Conservation (phyloP, 2,888 invertebrate genomes). For the Pseudanteris insignis region DNA sequence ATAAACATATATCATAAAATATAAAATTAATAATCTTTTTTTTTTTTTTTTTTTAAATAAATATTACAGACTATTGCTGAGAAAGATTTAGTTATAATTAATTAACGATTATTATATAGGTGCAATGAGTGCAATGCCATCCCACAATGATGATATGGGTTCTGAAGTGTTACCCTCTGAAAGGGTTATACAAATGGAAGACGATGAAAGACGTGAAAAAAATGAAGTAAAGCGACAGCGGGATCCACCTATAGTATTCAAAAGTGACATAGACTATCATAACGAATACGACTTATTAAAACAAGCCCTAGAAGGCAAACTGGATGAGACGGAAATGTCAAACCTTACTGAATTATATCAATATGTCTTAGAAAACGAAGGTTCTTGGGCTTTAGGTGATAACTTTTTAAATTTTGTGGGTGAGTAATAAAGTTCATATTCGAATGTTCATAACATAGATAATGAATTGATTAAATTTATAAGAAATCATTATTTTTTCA, state of each 20-base stretch:
- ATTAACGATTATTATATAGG: constrained; percentile 31
- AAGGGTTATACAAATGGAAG: constrained; percentile 70
- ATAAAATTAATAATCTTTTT: no score
- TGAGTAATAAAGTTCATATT: constrained; percentile 58
- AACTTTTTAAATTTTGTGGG: constrained; percentile 85
- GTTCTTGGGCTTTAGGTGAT: constrained; percentile 92
- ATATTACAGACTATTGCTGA: not conserved
- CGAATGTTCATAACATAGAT: no score
- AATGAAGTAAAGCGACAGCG: constrained; percentile 77
- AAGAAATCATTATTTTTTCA: no score
- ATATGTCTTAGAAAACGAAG: constrained; percentile 88
- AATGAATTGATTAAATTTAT: no score
- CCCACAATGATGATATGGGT: constrained; percentile 53
- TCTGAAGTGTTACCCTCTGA: constrained; percentile 68
- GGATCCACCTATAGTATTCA: constrained; percentile 84
- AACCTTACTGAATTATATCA: constrained; percentile 85
- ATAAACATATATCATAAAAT: not conserved
- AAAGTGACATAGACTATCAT: constrained; percentile 75
- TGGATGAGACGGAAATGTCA: constrained; percentile 78
- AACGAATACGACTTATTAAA: constrained; percentile 79
- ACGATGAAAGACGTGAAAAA: constrained; percentile 73
- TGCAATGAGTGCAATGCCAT: constrained; percentile 52
- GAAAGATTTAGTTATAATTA: not conserved
- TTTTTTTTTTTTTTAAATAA: no score
- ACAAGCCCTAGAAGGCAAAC: constrained; percentile 75